A percentile compares a stretch with the other conserved stretches of the same genome.
Conservation (phyloP, 2,888 invertebrate species). For the Lutraria lutraria region DNA sequence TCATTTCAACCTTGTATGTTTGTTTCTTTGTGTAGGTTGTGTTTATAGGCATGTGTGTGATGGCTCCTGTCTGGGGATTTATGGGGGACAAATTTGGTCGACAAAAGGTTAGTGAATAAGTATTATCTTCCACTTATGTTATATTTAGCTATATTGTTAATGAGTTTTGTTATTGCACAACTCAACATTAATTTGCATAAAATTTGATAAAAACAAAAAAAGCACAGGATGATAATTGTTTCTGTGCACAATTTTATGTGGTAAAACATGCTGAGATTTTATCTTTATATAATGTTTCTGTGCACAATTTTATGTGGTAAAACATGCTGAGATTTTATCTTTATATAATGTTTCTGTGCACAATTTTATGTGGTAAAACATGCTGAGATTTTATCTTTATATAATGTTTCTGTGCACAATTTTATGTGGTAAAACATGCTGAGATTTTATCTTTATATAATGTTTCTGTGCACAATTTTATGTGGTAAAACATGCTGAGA, state of each 20-base stretch:
- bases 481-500: neutral
- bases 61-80: conserved; percentile 84
- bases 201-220: too few species aligned
- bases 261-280: too few species aligned
- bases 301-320: neutral
- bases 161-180: too few species aligned
- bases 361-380: neutral
- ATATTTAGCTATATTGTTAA: neutral
- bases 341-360: neutral
- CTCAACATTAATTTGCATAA: too few species aligned
- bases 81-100: conserved; percentile 85
- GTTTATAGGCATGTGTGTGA: conserved; percentile 85
- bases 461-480: neutral
- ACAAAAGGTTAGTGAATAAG: conserved; percentile 78
- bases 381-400: neutral
- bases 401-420: neutral
- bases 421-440: neutral
- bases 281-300: too few species aligned
- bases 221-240: neutral
- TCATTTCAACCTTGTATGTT: too few species aligned
- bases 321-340: neutral
- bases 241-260: neutral
- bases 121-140: neutral
- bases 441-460: neutral
- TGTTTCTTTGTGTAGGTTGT: conserved; percentile 80